Evolutionary conservation across 1,140 invertebrate genomes (phyloP).

Genomic region (Theocolax elegans): DNA sequence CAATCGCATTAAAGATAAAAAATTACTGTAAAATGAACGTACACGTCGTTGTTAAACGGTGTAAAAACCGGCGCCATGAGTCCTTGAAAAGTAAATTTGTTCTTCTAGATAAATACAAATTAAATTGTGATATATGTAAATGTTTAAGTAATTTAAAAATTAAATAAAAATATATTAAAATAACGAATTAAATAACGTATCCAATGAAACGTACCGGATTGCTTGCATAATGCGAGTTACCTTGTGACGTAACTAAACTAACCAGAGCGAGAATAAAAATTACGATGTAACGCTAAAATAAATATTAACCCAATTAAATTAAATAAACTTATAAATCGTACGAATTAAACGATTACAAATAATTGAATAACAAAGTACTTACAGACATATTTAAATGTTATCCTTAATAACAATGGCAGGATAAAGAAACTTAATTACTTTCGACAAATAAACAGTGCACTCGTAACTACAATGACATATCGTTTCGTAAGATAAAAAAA

Average conservation of each 20-base stretch:
- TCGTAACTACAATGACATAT: too few species aligned
- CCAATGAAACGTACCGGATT: too few species aligned
- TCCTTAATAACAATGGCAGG: too few species aligned
- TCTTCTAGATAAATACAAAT: conserved; percentile 35
- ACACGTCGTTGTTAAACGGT: conserved; percentile 72
- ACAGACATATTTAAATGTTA: not conserved
- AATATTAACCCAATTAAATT: conserved; percentile 1
- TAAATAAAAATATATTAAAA: too few species aligned
- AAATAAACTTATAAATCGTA: not conserved
- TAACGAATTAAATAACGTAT: too few species aligned
- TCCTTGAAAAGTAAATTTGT: conserved; percentile 64
- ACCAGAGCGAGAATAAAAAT: not conserved
- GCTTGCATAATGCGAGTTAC: too few species aligned
- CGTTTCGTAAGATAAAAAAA: too few species aligned
- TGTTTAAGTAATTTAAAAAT: too few species aligned
- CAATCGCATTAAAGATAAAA: not conserved
- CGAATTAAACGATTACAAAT: too few species aligned
- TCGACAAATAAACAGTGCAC: too few species aligned
- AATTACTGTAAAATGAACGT: conserved; percentile 47
- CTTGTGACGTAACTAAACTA: not conserved
- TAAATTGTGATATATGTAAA: too few species aligned
- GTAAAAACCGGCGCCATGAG: conserved; percentile 77
- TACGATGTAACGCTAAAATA: not conserved
- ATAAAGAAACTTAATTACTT: too few species aligned
- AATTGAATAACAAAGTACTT: not conserved